Percentiles rank a stretch among this genome's conserved stretches.
These are phyloP conservation scores for Cryptus armator DNA, from an alignment of 2,888 invertebrate species.

Conservation along the genomic window DNA sequence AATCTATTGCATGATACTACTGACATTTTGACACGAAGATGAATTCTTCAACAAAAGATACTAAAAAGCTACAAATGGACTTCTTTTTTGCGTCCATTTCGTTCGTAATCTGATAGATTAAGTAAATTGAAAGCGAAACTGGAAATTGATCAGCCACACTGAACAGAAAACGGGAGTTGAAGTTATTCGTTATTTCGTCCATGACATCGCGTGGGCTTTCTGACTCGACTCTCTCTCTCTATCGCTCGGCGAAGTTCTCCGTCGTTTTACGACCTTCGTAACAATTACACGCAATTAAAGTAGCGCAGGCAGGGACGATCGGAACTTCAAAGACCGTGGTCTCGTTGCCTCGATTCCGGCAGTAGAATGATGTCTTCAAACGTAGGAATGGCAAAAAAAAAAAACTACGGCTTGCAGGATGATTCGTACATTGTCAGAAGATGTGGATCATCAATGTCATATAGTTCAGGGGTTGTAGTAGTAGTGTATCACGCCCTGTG, in stretches of 20 bases:
- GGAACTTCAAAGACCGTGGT: constrained; percentile 77
- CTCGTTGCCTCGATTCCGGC: constrained; percentile 76
- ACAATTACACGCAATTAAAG: constrained; percentile 84
- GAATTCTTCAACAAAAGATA: too few relatives aligned
- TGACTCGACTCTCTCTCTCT: constrained; percentile 74
- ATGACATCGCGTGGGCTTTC: constrained; percentile 74
- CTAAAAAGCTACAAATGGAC: too few relatives aligned
- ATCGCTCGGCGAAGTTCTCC: constrained; percentile 37
- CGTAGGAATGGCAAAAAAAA: not conserved
- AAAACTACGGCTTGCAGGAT: not conserved
- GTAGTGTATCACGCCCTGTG: constrained; percentile 55
- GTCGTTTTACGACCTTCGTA: constrained; percentile 80
- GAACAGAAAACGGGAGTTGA: not conserved
- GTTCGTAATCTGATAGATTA: not conserved
- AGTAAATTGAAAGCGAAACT: not conserved
- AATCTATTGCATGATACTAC: too few relatives aligned
- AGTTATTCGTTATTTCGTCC: not conserved
- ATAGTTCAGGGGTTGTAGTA: not conserved
- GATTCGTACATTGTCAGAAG: not conserved
- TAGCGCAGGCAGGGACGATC: constrained; percentile 70
- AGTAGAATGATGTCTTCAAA: not conserved
- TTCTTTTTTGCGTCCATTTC: too few relatives aligned
- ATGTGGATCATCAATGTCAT: constrained; percentile 24
- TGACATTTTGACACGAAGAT: too few relatives aligned
- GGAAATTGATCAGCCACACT: not conserved